Percentiles rank a stretch among this genome's conserved stretches.
phyloP scores from a whole-genome alignment of 2,113 vertebrate genomes.

The Cryptotis parvus region DNA sequence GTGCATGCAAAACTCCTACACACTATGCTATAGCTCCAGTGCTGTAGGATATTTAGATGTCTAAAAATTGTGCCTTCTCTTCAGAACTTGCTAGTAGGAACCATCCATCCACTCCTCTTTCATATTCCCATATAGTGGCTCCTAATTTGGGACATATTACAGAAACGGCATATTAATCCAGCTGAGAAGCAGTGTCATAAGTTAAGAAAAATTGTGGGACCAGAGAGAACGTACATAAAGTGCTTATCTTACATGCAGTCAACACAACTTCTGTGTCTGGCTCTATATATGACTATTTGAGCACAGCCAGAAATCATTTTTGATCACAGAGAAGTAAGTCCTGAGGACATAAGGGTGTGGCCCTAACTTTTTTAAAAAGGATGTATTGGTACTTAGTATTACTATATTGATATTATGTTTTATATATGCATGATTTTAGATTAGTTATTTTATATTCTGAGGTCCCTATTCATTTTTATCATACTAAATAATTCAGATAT shows the following conservation, averaged over 20 bases:
- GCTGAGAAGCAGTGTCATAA: background rate
- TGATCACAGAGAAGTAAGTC: too few species aligned
- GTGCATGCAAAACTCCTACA: too few species aligned
- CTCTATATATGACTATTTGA: too few species aligned
- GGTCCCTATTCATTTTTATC: slow-evolving; percentile 25
- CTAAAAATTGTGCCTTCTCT: background rate
- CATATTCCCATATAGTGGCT: background rate
- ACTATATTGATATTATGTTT: background rate
- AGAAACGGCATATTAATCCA: accelerated
- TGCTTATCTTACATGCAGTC: too few species aligned
- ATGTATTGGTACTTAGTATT: too few species aligned
- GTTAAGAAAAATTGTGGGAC: background rate
- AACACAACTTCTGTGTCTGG: too few species aligned
- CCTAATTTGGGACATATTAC: background rate
- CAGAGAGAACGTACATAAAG: too few species aligned
- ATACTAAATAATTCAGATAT: slow-evolving; percentile 35
- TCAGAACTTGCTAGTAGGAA: background rate
- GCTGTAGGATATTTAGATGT: background rate
- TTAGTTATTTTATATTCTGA: slow-evolving; percentile 50
- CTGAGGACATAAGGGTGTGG: too few species aligned
- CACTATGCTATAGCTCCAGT: too few species aligned
- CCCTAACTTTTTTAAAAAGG: too few species aligned
- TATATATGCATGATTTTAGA: slow-evolving; percentile 44
- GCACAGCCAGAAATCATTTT: too few species aligned
- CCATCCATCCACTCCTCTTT: too few species aligned